A percentile compares a stretch with the other conserved stretches of the same genome.
Evolutionary conservation across 2,113 vertebrate genomes (phyloP).

Genomic region (Craseonycteris thonglongyai): DNA sequence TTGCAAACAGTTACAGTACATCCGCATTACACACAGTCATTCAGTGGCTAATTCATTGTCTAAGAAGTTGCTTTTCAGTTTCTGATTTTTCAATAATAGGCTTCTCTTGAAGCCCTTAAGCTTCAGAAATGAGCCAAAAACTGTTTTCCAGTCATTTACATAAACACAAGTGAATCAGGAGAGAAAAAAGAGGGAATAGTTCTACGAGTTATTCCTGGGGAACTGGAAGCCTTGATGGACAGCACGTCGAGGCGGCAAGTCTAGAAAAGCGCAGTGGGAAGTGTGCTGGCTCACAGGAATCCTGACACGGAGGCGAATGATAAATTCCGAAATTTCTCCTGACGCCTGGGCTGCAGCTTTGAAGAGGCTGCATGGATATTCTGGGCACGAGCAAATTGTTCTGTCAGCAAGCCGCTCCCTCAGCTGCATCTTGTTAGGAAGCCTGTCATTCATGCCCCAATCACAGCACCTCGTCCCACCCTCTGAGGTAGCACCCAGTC

Average conservation of each 20-base stretch:
- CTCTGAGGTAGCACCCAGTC: neutral
- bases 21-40: neutral
- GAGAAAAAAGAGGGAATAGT: conserved; percentile 43
- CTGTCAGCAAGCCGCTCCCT: conserved; percentile 48
- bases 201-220: conserved; percentile 62
- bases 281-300: neutral
- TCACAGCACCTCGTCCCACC: conserved; percentile 33
- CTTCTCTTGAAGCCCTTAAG: conserved; percentile 81
- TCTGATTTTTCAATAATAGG: conserved; percentile 83
- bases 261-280: conserved; percentile 37
- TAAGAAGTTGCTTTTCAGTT: conserved; percentile 81
- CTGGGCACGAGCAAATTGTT: conserved; percentile 53
- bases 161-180: conserved; percentile 79
- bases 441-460: conserved; percentile 53
- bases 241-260: conserved; percentile 32
- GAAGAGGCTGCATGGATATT: neutral
- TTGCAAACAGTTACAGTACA: conserved; percentile 35
- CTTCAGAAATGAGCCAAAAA: conserved; percentile 80
- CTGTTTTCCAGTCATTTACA: conserved; percentile 80
- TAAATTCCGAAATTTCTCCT: conserved; percentile 56
- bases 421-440: conserved; percentile 32
- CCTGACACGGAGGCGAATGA: conserved; percentile 28
- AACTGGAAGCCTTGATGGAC: conserved; percentile 50
- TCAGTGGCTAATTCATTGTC: conserved; percentile 78
- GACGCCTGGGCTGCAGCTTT: neutral